A percentile compares a stretch with the other conserved stretches of the same genome.
phyloP scores from a whole-genome alignment of 2,113 vertebrate species.

The Pyxicephalus adspersus region DNA sequence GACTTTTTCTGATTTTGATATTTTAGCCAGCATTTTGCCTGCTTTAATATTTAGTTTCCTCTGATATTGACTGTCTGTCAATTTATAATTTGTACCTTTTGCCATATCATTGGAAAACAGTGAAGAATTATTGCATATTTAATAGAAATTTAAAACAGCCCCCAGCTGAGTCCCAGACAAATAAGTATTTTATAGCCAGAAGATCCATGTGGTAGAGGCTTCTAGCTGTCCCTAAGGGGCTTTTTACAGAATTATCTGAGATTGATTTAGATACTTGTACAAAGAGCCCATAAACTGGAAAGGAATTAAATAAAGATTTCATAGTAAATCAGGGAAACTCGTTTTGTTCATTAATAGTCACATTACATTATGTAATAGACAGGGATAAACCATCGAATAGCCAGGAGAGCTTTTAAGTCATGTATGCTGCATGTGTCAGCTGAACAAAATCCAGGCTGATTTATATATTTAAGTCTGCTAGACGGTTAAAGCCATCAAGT shows the following conservation, averaged over 20 bases:
- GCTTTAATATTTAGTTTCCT: too few species aligned
- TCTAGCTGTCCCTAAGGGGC: constrained; percentile 5
- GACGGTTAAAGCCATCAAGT: constrained; percentile 30
- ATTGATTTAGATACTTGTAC: constrained; percentile 52
- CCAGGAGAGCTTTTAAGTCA: constrained; percentile 41
- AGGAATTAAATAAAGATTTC: constrained; percentile 55
- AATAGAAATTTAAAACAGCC: background rate
- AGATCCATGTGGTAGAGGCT: background rate
- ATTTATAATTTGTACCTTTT: too few species aligned
- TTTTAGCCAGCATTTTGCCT: too few species aligned
- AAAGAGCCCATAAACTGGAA: constrained; percentile 43
- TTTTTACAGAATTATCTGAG: constrained; percentile 42
- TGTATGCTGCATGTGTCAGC: constrained; percentile 4
- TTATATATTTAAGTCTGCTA: constrained; percentile 28
- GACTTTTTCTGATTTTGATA: too few species aligned
- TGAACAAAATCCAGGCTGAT: constrained; percentile 17
- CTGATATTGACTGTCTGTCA: too few species aligned
- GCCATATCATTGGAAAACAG: constrained; percentile 6
- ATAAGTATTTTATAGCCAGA: constrained; percentile 31
- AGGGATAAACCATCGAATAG: constrained; percentile 40
- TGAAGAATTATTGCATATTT: background rate
- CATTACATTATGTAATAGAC: constrained; percentile 43
- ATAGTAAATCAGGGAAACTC: constrained; percentile 52
- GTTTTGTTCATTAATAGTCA: constrained; percentile 49
- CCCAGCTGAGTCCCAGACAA: background rate